A percentile compares a stretch with the other conserved stretches of the same genome.
Evolutionary conservation across 2,888 invertebrate genomes (phyloP).

Genomic region (Platycnemis pennipes): DNA sequence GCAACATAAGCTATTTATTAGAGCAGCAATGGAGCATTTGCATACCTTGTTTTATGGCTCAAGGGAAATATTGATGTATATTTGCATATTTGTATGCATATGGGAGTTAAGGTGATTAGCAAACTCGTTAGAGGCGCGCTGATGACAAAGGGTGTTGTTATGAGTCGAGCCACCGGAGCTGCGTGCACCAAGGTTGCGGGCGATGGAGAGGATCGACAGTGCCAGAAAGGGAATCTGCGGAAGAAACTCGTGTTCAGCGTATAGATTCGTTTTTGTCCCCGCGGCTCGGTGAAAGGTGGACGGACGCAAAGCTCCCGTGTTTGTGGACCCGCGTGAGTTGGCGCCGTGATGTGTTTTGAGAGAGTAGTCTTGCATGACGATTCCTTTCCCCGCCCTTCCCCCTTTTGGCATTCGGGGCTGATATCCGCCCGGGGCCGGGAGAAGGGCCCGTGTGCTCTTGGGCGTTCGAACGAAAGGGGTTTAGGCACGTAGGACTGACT

Average conservation of each 20-base stretch:
- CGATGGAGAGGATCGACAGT: neutral
- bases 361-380: slow-evolving; percentile 4
- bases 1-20: too few relatives aligned
- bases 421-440: neutral
- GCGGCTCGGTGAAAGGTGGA: neutral
- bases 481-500: neutral
- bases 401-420: neutral
- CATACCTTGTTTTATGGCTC: too few relatives aligned
- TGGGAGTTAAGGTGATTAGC: too few relatives aligned
- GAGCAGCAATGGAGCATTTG: too few relatives aligned
- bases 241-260: neutral
- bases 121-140: too few relatives aligned
- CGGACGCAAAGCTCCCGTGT: neutral
- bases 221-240: neutral
- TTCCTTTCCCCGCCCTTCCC: neutral
- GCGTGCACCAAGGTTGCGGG: neutral
- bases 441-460: neutral
- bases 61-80: too few relatives aligned
- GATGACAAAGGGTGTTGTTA: neutral
- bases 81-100: too few relatives aligned
- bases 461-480: neutral
- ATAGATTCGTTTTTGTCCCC: neutral
- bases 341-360: neutral
- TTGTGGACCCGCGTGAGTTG: neutral
- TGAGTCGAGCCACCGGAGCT: neutral